Base-by-base conservation (phyloP, 2,113 vertebrate genomes). In the Epinephelus lanceolatus region DNA sequence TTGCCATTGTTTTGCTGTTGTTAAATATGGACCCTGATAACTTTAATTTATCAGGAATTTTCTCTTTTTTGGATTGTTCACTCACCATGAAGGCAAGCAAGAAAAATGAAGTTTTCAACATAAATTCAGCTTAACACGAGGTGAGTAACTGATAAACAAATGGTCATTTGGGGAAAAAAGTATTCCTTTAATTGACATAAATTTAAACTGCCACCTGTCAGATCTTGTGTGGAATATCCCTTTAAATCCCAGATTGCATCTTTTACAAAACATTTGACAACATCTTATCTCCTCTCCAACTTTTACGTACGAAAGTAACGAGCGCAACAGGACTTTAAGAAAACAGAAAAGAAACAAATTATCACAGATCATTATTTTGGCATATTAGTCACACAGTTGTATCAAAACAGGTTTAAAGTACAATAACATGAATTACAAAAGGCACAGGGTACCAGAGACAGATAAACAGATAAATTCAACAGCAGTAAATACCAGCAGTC, bases 361-460 rank as follows among this genome's bases (percentile, higher is more conserved):
- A 87, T 84, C 82, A 75, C 70, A 71, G 40, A 56, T 87, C 68
- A 76, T 83, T 85, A 88, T 88, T 94, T 92, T 95, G 91, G 92
- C 95, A 94, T 88, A 74, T 97, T 97, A 96, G 95, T 96, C 89
- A 84, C 94, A 93, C 90, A 87, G 40, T 53, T 56, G 85, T 92
- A 93, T 87, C 86, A 90, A 96, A 94, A 87, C 84, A 92, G 57
- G 30, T 94, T 95, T 73, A 79, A 91, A 95, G 94, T 95, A 96
- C 92, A 96, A 96, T 89, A 95, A 95, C 80, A 92, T 94, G 91
- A 95, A 89, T 94, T 93, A 93, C 83, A 95, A 96, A 99, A 99
- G 98, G 97, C 97, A 98, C 97, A 94, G 95, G 89, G 95, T 94
- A 96, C 95, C 95, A 97, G 91, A 94, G 51, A 85, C 78, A 17